Percentiles rank a stretch among this genome's conserved stretches.
phyloP scores from a whole-genome alignment of 1,140 invertebrate species.

The Leptopilina boulardi region DNA sequence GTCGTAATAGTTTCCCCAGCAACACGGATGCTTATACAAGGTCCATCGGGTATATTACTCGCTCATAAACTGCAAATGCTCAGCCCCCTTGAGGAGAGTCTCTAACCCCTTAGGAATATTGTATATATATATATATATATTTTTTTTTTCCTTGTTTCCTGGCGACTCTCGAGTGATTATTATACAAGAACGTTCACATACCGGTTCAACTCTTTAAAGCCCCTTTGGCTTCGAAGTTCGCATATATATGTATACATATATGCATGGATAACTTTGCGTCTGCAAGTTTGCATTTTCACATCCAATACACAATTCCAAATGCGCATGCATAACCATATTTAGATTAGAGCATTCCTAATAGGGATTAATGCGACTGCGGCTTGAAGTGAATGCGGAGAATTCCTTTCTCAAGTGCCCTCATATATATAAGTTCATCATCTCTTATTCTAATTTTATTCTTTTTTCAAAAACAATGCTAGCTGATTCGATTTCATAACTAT shows the following conservation, averaged over 20 bases:
- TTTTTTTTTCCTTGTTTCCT: slow-evolving; percentile 57
- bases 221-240: neutral
- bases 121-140: no score
- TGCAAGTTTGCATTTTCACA: slow-evolving; percentile 45
- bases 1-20: slow-evolving; percentile 68
- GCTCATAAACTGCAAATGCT: slow-evolving; percentile 59
- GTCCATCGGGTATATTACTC: slow-evolving; percentile 65
- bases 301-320: slow-evolving; percentile 43
- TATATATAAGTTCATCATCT: neutral
- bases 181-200: slow-evolving; percentile 45
- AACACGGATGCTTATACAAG: slow-evolving; percentile 60
- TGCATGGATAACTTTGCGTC: slow-evolving; percentile 32
- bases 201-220: slow-evolving; percentile 8
- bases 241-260: slow-evolving; percentile 16
- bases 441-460: slow-evolving; percentile 1
- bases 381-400: neutral
- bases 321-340: slow-evolving; percentile 43
- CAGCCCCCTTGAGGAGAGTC: neutral
- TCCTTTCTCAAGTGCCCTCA: slow-evolving; percentile 6
- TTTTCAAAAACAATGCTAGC: neutral
- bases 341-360: slow-evolving; percentile 29
- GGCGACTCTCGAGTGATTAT: slow-evolving; percentile 63
- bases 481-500: neutral
- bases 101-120: slow-evolving; percentile 42
- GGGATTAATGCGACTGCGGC: slow-evolving; percentile 13